Base-by-base conservation (phyloP, 2,888 invertebrate genomes). In the Tetragonisca angustula region DNA sequence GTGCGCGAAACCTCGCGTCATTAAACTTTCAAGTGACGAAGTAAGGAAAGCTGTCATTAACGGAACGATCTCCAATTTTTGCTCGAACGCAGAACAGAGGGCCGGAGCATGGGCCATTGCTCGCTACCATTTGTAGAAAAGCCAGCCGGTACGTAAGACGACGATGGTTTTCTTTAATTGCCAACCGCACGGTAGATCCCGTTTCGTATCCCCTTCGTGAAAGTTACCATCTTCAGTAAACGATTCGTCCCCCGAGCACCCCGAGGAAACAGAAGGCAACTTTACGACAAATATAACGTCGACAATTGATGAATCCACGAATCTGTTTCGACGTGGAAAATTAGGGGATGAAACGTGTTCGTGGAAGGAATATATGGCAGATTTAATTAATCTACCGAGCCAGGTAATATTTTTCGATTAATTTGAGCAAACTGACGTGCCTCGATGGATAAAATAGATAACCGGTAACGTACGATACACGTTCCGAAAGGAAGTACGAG, bases 81-180 rank as follows among this genome's bases (percentile, higher is more conserved):
- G 36, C 83, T 73, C 19, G 72, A 67, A 62, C 65, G 75, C 71
- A 36, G 61, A 64, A 54, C 61, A 69, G 68, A 49, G 24, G 52
- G 21, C 24, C n/a, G 36, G 54, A 36, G 67, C 75, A 88, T 68
- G 88, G 89, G 52, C 87, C 88, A 87, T 89, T 89, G 86, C 87
- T 50, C 79, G 72, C 76, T 74, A 52, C 81, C 81, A 81, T 89
- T 88, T 84, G 50, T 79, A 84, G 70, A 72, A 78, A 75, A 85
- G 77, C 78, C 80, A 86, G 73, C 77, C 82, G 81, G 79, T 85
- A 83, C 72, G 62, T 84, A 78, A 85, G 84, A 89, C 83, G 87
- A 88, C 83, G 86, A 90, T 79, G 90, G 87, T 91, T 91, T 92
- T 90, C 92, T 92, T 92, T 92, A 92, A 92, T 92, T 92, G 90